Evolutionary conservation across 2,888 invertebrate genomes (phyloP), one percentile per base, ranked within the genome.

Genomic region (Tachina lurida): DNA sequence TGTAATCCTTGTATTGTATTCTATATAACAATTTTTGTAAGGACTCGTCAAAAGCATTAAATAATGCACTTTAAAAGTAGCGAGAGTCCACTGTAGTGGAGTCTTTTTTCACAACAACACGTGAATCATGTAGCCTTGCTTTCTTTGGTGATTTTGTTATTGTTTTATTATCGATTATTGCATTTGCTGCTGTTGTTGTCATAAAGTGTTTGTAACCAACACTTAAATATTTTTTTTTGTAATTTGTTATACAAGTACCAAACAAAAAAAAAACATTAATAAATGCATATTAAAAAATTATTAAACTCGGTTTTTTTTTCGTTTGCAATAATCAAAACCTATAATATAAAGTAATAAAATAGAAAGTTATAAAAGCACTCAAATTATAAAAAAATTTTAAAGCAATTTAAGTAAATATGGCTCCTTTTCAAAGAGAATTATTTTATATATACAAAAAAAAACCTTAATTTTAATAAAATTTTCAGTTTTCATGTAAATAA

Each of bases 221-320:
- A 85, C 70, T 78, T 78, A 70, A 85, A 77, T 68, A 41, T 70
- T 19, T 68, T 79, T 79, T 31, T 31, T 31, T 31, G 31, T 79
- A 84, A 84, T 70, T 52, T 60, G 65, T 79, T 79, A 75, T 60
- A 75, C 52, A 73, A 71, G 54, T 12, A 19, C 12, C 12, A 52
- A 74, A n/a, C n/a, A 31, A 31, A 31, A 63, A 31, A 39, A 31
- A 31, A 0, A 31, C 7, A 31, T 7, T 31, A 31, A 4, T 56
- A 67, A 81, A 77, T 62, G 77, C 73, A 77, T 73, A 68, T 83
- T 83, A 83, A 67, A 83, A 67, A 5, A 31, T 65, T 49, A 47
- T 41, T 65, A 65, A 49, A 49, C n/a, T 47, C 19, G 3, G 22
- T 49, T 45, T 65, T 65, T 22, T 49, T n/a, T n/a, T n/a, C 15